A percentile compares a stretch with the other conserved stretches of the same genome.
Conservation (phyloP, 2,113 vertebrate genomes). For the Otis tarda region DNA sequence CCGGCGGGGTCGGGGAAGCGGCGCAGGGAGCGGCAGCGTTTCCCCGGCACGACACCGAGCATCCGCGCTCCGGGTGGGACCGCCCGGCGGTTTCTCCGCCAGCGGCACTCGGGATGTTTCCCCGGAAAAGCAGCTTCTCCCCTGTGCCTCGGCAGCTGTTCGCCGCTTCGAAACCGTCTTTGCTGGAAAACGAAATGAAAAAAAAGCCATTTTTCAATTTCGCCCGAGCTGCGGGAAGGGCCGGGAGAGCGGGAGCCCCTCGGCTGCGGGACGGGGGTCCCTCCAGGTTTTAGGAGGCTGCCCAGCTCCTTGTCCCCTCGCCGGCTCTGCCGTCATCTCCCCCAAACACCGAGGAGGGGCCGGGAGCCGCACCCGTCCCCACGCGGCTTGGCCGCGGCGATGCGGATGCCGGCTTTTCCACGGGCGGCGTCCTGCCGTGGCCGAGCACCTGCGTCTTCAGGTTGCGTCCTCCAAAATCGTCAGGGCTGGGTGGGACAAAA, state of each 20-base stretch:
- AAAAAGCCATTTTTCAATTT: neutral
- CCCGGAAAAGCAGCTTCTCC: neutral
- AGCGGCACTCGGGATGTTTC: neutral
- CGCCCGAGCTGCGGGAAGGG: neutral
- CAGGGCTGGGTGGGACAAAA: too few species aligned
- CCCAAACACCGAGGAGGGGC: accelerated
- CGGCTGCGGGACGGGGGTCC: neutral
- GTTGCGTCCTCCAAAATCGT: accelerated
- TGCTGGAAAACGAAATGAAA: neutral
- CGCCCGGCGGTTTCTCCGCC: neutral
- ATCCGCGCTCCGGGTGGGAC: accelerated
- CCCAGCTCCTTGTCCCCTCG: accelerated
- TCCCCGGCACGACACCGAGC: neutral
- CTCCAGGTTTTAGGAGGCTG: neutral
- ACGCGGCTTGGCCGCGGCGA: neutral
- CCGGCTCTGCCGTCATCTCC: neutral
- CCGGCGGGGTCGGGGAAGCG: accelerated
- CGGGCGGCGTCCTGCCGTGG: neutral
- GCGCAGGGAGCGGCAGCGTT: neutral
- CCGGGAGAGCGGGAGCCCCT: neutral
- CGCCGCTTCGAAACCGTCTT: neutral
- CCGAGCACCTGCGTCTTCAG: accelerated
- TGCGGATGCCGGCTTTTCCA: accelerated
- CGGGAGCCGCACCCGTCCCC: accelerated
- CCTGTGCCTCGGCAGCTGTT: neutral